Base-by-base conservation (phyloP, 1,140 invertebrate species). In the Euura lappo region DNA sequence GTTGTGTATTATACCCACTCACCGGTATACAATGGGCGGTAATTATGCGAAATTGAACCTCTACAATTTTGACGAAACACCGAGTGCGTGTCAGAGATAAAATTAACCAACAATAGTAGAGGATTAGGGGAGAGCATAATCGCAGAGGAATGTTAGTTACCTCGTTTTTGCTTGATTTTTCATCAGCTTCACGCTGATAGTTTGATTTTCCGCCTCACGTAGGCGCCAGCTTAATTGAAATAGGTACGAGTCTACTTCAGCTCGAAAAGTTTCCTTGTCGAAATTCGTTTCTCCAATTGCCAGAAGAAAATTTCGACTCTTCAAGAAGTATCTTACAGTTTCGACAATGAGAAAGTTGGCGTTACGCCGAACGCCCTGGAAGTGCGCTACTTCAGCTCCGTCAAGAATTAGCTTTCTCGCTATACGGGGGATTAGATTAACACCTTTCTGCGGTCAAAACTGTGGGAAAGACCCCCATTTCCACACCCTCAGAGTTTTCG, bases 301-400 rank as follows among this genome's bases (percentile, higher is more conserved):
- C 28, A 60, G 3, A 8, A n/a, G 13, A 60, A 8, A 60, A 11
- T 60, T 60, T 60, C 51, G 13, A 8, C 51, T 11, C 51, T 60
- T 60, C 8, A 60, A 60, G 10, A 60, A 60, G 51, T 60, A 60
- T n/a, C 51, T 60, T 60, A 60, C 6, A 60, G 8, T 60, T 60
- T 60, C 51, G 51, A 60, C 51, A 60, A 60, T 60, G 51, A 60
- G 51, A 60, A 60, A 60, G 51, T 60, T 60, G 13, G 51, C 51
- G 51, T 60, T 60, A 60, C 51, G 51, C 51, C 28, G 8, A 60
- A n/a, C 51, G 51, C 28, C 28, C 28, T 28, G 28, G 28, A 28
- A 28, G 28, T n/a, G n/a, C n/a, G 51, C 28, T 28, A 28, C 28
- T n/a, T 60, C 51, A 60, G 10, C 6, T 4, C 51, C 51, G 51